phyloP scores from a whole-genome alignment of 1,140 invertebrate genomes.

The Ceratina australensis region DNA sequence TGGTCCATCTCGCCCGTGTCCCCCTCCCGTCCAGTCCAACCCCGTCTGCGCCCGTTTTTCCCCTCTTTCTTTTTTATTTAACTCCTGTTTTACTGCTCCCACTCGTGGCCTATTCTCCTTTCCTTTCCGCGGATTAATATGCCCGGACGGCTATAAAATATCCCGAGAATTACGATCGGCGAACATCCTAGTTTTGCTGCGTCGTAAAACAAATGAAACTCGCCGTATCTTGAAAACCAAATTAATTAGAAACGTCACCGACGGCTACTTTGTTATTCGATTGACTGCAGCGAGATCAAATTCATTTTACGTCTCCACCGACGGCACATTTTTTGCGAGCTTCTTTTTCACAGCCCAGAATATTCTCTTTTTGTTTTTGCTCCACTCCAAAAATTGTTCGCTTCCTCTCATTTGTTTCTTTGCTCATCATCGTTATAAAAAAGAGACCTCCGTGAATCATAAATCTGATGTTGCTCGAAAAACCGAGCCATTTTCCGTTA shows the following conservation, averaged over 20 bases:
- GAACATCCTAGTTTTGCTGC: background rate
- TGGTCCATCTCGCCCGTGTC: background rate
- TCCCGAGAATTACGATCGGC: background rate
- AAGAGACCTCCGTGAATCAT: no score
- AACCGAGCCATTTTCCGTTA: background rate
- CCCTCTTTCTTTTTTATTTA: slow-evolving; percentile 7
- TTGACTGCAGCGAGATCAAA: background rate
- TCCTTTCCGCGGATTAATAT: background rate
- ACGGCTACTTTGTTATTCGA: background rate
- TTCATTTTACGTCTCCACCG: slow-evolving; percentile 1
- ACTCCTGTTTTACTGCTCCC: background rate
- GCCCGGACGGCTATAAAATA: background rate
- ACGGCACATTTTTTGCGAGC: background rate
- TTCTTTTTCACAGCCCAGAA: background rate
- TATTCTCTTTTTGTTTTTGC: no score
- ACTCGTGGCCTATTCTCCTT: background rate
- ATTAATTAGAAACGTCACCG: background rate
- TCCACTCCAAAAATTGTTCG: background rate
- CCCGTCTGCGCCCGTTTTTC: background rate
- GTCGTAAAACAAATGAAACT: background rate
- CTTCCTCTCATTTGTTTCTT: no score
- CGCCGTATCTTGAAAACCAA: background rate
- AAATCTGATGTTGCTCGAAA: background rate
- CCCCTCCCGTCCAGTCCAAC: no score
- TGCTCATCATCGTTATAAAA: no score